A percentile compares a stretch with the other conserved stretches of the same genome.
phyloP scores from a whole-genome alignment of 2,888 invertebrate genomes.

The Rotaria magnacalcarata region DNA sequence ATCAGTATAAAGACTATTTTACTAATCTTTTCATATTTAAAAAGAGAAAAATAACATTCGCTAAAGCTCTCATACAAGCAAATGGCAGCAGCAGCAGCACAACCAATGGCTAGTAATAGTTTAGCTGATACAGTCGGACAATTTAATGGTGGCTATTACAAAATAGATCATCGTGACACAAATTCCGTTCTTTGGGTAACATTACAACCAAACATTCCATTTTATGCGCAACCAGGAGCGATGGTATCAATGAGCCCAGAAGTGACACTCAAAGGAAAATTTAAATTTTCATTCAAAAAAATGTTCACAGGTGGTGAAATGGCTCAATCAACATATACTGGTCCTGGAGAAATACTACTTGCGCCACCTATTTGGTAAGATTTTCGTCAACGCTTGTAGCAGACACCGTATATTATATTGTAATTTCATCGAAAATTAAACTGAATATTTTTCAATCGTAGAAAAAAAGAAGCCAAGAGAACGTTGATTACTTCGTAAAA shows the following conservation, averaged over 20 bases:
- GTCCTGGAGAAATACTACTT: neutral
- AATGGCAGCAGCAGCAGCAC: neutral
- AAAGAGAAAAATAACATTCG: neutral
- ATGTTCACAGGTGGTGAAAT: neutral
- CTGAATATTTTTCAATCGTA: no score
- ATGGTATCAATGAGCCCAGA: neutral
- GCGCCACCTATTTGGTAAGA: constrained; percentile 8
- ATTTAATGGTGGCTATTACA: constrained; percentile 27
- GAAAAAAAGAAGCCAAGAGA: no score
- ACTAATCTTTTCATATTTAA: neutral
- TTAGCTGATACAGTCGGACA: neutral
- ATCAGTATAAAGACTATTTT: neutral
- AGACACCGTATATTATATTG: no score
- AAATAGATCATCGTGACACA: constrained; percentile 20
- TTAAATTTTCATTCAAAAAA: constrained; percentile 24
- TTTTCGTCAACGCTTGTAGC: neutral
- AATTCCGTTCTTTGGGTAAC: neutral
- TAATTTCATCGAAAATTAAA: no score
- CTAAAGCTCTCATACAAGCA: neutral
- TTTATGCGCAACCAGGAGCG: neutral
- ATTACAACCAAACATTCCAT: neutral
- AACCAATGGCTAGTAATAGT: neutral
- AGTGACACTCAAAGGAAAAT: neutral
- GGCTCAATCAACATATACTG: constrained; percentile 6
- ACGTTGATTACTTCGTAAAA: no score